Conservation (phyloP, 2,888 invertebrate species). For the Agelastica alni region DNA sequence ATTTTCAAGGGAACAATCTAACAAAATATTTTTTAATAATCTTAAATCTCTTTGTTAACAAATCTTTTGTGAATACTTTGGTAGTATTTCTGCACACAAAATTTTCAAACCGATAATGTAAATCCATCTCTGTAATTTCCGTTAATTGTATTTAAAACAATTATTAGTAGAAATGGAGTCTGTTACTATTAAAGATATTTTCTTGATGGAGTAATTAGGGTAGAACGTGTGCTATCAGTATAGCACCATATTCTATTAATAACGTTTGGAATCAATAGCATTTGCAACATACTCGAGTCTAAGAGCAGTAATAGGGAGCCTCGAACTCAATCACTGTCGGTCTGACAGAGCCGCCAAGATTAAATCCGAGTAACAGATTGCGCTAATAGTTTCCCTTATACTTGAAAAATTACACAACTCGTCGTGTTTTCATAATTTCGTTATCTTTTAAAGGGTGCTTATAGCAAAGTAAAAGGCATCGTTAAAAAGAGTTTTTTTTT, state of each 20-base stretch:
- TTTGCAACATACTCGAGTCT: slow-evolving; percentile 31
- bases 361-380: slow-evolving; percentile 42
- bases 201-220: slow-evolving; percentile 15
- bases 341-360: slow-evolving; percentile 39
- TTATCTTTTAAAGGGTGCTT: not conserved
- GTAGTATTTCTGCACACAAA: too few relatives aligned
- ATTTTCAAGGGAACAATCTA: too few relatives aligned
- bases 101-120: too few relatives aligned
- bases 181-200: not conserved
- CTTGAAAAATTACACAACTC: slow-evolving; percentile 13
- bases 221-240: slow-evolving; percentile 12
- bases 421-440: slow-evolving; percentile 2
- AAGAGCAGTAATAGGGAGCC: slow-evolving; percentile 37
- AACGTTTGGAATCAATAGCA: slow-evolving; percentile 36
- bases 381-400: slow-evolving; percentile 41
- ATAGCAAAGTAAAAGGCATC: too few relatives aligned
- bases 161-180: not conserved
- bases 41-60: too few relatives aligned
- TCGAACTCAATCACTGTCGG: slow-evolving; percentile 44
- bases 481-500: too few relatives aligned
- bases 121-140: too few relatives aligned
- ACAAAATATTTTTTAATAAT: too few relatives aligned
- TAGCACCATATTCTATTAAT: slow-evolving; percentile 33
- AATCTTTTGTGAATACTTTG: too few relatives aligned
- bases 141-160: too few relatives aligned